Evolutionary conservation across 2,113 vertebrate species (phyloP).

Genomic region (Larimichthys polyactis): DNA sequence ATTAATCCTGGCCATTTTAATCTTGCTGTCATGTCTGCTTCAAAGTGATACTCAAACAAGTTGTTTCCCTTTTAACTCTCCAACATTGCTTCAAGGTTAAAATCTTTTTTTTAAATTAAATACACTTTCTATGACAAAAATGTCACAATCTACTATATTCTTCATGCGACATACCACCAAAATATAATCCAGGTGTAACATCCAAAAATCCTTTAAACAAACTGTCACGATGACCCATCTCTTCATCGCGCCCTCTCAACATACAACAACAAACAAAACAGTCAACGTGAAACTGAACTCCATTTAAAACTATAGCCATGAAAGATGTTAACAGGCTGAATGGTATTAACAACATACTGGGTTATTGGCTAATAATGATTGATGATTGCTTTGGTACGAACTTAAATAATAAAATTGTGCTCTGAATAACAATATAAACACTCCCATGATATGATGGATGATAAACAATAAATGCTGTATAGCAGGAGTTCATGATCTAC

Average conservation of each 20-base stretch:
- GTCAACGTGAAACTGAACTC: background rate
- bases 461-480: background rate
- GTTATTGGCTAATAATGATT: background rate
- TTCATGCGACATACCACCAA: background rate
- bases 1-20: background rate
- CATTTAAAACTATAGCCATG: background rate
- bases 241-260: no score
- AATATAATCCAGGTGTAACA: background rate
- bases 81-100: background rate
- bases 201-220: background rate
- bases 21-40: background rate
- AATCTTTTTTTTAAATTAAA: background rate
- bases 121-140: background rate
- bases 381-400: no score
- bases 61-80: background rate
- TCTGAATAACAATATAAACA: no score
- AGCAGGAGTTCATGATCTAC: no score
- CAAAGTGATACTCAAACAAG: background rate
- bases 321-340: constrained; percentile 16
- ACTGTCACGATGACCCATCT: background rate
- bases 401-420: no score
- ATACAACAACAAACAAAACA: no score
- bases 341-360: background rate
- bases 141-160: no score
- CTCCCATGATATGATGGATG: background rate